phyloP scores from a whole-genome alignment of 2,797 vertebrate species.

The Sphenopsis melanotis region DNA sequence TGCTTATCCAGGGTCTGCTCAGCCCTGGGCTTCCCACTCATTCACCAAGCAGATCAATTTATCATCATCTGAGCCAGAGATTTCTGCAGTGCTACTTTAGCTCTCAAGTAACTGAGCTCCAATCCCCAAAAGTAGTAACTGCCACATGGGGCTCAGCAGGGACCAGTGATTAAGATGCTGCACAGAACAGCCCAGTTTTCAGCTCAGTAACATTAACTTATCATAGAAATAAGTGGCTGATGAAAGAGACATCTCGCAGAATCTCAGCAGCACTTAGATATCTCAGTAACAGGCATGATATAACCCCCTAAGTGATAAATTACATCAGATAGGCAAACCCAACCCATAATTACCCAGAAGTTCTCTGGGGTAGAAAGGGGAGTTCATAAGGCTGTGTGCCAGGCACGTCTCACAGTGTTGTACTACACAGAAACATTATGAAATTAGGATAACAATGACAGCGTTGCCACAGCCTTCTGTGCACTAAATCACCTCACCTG shows the following conservation, averaged over 20 bases:
- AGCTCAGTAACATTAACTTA: conserved; percentile 24
- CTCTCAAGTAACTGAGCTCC: neutral
- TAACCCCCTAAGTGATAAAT: conserved; percentile 46
- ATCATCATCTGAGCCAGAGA: neutral
- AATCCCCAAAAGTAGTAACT: neutral
- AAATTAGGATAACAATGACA: conserved; percentile 3
- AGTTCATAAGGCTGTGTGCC: neutral
- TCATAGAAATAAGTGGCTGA: conserved; percentile 22
- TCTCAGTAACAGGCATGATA: conserved; percentile 20
- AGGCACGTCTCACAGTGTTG: neutral
- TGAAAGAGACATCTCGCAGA: conserved; percentile 42
- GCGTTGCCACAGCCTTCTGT: neutral
- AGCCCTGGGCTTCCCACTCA: neutral
- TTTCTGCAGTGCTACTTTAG: neutral
- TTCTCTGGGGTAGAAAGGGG: conserved; percentile 24
- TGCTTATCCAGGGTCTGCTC: neutral
- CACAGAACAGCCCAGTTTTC: neutral
- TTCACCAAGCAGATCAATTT: neutral
- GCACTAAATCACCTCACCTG: neutral
- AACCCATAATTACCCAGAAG: conserved; percentile 11
- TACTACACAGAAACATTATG: conserved; percentile 1
- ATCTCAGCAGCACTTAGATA: conserved; percentile 32
- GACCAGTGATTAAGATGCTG: conserved; percentile 17
- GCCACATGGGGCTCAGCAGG: neutral
- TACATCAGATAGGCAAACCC: conserved; percentile 47